A percentile compares a stretch with the other conserved stretches of the same genome.
Conservation (phyloP, 2,797 vertebrate genomes). For the Pogonophryne albipinna region DNA sequence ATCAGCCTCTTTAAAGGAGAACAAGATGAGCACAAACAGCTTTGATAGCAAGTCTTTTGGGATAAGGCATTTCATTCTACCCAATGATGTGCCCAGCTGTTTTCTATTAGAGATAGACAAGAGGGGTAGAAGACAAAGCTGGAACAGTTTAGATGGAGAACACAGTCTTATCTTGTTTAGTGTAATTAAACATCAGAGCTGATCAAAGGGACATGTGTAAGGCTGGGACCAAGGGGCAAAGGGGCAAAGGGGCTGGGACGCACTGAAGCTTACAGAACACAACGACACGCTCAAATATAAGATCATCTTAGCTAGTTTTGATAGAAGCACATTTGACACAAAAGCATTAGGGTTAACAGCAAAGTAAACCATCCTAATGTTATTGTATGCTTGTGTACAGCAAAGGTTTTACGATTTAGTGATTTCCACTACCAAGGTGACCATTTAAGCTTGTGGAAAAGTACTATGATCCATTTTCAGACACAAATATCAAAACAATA, state of each 20-base stretch:
- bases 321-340: slow-evolving; percentile 6
- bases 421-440: slow-evolving; percentile 21
- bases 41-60: slow-evolving; percentile 39
- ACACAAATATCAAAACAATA: background rate
- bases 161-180: slow-evolving; percentile 46
- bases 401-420: background rate
- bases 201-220: slow-evolving; percentile 53
- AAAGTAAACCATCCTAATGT: slow-evolving; percentile 13
- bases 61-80: slow-evolving; percentile 36
- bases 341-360: slow-evolving; percentile 7
- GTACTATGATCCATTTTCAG: background rate
- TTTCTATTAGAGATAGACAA: slow-evolving; percentile 40
- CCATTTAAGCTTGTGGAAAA: slow-evolving; percentile 3
- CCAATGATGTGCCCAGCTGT: slow-evolving; percentile 32
- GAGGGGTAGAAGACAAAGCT: slow-evolving; percentile 31
- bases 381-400: background rate
- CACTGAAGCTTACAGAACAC: slow-evolving; percentile 4
- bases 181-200: slow-evolving; percentile 59
- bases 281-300: background rate
- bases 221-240: slow-evolving; percentile 9
- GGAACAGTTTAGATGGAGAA: slow-evolving; percentile 41
- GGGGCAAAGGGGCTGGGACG: slow-evolving; percentile 1
- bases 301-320: slow-evolving; percentile 4
- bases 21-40: slow-evolving; percentile 33
- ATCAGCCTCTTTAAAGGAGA: slow-evolving; percentile 35